Conservation (phyloP, 2,888 invertebrate species). For the Asteroscopus sphinx region DNA sequence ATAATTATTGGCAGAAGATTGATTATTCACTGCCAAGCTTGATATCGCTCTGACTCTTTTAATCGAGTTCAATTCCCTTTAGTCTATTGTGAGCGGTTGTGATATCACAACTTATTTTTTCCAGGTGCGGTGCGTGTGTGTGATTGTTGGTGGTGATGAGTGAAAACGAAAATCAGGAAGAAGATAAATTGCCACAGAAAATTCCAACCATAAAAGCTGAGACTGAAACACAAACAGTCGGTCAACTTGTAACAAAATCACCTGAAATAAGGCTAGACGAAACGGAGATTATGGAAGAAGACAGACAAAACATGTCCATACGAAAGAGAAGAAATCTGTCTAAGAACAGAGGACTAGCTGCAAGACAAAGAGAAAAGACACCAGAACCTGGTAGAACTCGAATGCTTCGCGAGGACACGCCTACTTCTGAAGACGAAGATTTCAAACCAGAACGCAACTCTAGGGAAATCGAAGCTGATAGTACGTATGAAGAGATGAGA, state of each 20-base stretch:
- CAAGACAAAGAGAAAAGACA: constrained; percentile 86
- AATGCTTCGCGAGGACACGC: constrained; percentile 90
- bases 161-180: constrained; percentile 66
- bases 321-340: constrained; percentile 91
- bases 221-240: constrained; percentile 77
- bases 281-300: constrained; percentile 75
- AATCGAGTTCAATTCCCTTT: constrained; percentile 67
- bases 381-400: constrained; percentile 85
- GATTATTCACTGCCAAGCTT: constrained; percentile 75
- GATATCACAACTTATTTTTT: constrained; percentile 69
- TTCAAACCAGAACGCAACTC: constrained; percentile 71
- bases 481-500: constrained; percentile 86
- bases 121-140: constrained; percentile 62
- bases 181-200: constrained; percentile 66
- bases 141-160: constrained; percentile 72
- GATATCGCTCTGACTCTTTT: constrained; percentile 55
- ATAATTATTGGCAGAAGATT: constrained; percentile 79
- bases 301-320: constrained; percentile 86
- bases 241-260: constrained; percentile 68
- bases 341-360: constrained; percentile 87
- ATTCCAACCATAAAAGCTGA: constrained; percentile 78
- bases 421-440: constrained; percentile 90
- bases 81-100: constrained; percentile 64
- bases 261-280: constrained; percentile 65
- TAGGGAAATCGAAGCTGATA: constrained; percentile 85